A percentile compares a stretch with the other conserved stretches of the same genome.
phyloP scores from a whole-genome alignment of 1,140 invertebrate species.

The Listronotus oregonensis region DNA sequence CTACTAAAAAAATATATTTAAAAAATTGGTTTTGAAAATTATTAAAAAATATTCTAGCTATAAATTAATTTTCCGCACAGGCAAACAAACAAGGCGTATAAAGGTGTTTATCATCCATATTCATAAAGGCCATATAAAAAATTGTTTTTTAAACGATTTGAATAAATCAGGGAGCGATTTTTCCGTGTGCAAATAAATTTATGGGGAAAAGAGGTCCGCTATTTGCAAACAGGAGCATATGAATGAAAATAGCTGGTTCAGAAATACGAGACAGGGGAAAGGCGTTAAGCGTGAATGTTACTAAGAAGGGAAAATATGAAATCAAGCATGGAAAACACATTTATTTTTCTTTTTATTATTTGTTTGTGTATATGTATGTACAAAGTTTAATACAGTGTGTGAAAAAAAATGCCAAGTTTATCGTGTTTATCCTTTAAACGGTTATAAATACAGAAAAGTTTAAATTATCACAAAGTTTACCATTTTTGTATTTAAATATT shows the following conservation, averaged over 20 bases:
- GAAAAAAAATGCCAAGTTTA: too few species aligned
- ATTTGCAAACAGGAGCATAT: slow-evolving; percentile 35
- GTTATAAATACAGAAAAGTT: too few species aligned
- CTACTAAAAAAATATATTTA: too few species aligned
- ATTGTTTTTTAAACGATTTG: slow-evolving; percentile 36
- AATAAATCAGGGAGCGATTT: slow-evolving; percentile 34
- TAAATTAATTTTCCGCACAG: neutral
- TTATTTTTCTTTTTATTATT: too few species aligned
- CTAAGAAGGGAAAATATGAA: slow-evolving; percentile 25
- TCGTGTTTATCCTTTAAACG: too few species aligned
- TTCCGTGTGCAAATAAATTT: slow-evolving; percentile 34
- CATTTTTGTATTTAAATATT: too few species aligned
- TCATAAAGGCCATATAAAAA: slow-evolving; percentile 20
- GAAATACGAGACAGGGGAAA: slow-evolving; percentile 31
- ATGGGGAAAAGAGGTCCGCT: slow-evolving; percentile 30
- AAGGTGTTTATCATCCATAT: slow-evolving; percentile 4
- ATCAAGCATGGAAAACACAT: slow-evolving; percentile 24
- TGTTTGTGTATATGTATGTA: too few species aligned
- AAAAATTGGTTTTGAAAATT: too few species aligned
- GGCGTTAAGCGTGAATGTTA: slow-evolving; percentile 26
- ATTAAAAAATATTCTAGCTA: neutral
- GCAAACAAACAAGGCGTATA: neutral
- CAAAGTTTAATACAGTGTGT: too few species aligned
- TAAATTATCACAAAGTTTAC: too few species aligned
- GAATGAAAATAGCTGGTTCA: slow-evolving; percentile 31